Conservation (phyloP, 2,888 invertebrate species). For the Drosophila histrio region DNA sequence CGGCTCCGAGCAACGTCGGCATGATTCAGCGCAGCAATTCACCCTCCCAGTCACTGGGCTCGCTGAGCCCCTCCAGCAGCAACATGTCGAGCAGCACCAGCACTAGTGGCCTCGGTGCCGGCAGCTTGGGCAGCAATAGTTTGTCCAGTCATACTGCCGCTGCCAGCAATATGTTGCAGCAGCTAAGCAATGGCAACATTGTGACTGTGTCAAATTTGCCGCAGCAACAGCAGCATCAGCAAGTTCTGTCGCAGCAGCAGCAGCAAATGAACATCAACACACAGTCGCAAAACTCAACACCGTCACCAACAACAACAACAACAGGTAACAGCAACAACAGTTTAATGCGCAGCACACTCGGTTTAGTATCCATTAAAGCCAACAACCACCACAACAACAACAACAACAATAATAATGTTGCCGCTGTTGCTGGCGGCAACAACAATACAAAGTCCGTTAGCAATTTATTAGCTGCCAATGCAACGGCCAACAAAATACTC, state of each 20-base stretch:
- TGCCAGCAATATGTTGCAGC: slow-evolving; percentile 62
- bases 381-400: slow-evolving; percentile 56
- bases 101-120: slow-evolving; percentile 77
- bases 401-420: slow-evolving; percentile 41
- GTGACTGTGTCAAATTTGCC: slow-evolving; percentile 71
- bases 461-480: slow-evolving; percentile 83
- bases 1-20: slow-evolving; percentile 18
- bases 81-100: slow-evolving; percentile 84
- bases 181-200: slow-evolving; percentile 68
- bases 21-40: slow-evolving; percentile 82
- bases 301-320: slow-evolving; percentile 61
- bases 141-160: slow-evolving; percentile 64
- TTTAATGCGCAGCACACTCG: slow-evolving; percentile 84
- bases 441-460: slow-evolving; percentile 72
- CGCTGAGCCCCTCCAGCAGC: slow-evolving; percentile 84
- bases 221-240: slow-evolving; percentile 59
- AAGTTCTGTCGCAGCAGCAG: slow-evolving; percentile 31
- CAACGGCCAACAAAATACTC: slow-evolving; percentile 83
- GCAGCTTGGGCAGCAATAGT: slow-evolving; percentile 63
- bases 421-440: slow-evolving; percentile 36
- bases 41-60: slow-evolving; percentile 84
- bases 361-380: slow-evolving; percentile 83
- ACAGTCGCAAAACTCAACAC: slow-evolving; percentile 52
- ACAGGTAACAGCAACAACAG: slow-evolving; percentile 83
- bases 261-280: slow-evolving; percentile 46